A percentile compares a stretch with the other conserved stretches of the same genome.
phyloP scores from a whole-genome alignment of 2,113 vertebrate genomes.

The Nesoenas mayeri region DNA sequence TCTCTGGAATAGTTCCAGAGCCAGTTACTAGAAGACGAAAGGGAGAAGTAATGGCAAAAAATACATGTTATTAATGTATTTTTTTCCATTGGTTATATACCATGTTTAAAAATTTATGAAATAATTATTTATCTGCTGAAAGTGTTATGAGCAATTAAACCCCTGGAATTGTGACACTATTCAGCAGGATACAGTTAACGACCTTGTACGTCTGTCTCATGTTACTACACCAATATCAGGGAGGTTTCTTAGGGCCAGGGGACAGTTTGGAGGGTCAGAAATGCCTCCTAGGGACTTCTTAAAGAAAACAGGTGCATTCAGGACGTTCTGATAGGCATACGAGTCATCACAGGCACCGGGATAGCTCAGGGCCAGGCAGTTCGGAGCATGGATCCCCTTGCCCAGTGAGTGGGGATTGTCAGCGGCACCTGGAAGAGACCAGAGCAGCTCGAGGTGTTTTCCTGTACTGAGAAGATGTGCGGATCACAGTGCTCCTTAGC shows the following conservation, averaged over 20 bases:
- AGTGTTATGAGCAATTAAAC: not conserved
- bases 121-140: not conserved
- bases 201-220: not conserved
- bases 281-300: not conserved
- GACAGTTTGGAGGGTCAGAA: not conserved
- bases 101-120: not conserved
- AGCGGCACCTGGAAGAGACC: not conserved
- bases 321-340: not conserved
- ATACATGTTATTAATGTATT: not conserved
- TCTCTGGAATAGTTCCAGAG: conserved; percentile 46
- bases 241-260: not conserved
- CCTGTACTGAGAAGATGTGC: not conserved
- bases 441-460: not conserved
- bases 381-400: not conserved
- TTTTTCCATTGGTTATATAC: not conserved
- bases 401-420: not conserved
- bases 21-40: not conserved
- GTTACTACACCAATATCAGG: not conserved
- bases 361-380: not conserved
- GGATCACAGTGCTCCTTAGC: not conserved
- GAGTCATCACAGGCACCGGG: not conserved
- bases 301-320: not conserved
- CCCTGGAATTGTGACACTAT: not conserved
- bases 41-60: not conserved
- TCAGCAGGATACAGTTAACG: not conserved